phyloP scores from a whole-genome alignment of 2,888 invertebrate genomes.

The Pammene fasciana region DNA sequence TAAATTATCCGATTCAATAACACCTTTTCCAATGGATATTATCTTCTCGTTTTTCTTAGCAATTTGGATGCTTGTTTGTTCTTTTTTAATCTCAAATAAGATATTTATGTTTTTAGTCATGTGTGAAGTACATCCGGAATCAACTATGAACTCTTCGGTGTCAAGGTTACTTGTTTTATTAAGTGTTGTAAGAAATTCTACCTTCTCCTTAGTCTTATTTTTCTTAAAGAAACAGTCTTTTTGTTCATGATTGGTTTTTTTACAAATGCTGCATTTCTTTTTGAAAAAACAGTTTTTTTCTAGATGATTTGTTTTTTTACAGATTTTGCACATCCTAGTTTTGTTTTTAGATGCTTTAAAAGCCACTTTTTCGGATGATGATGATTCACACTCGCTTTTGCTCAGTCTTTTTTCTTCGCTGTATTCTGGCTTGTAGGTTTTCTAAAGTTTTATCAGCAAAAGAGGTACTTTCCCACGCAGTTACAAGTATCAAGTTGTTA shows the following conservation, averaged over 20 bases:
- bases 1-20: not conserved
- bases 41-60: conserved; percentile 1
- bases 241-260: conserved; percentile 13
- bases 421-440: conserved; percentile 11
- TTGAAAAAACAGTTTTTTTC: conserved; percentile 2
- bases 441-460: conserved; percentile 1
- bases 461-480: conserved; percentile 10
- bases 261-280: conserved; percentile 10
- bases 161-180: not conserved
- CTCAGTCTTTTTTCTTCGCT: conserved; percentile 8
- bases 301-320: conserved; percentile 4
- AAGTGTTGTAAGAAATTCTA: conserved; percentile 1
- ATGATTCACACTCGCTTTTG: not conserved
- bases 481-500: conserved; percentile 13
- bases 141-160: conserved; percentile 4
- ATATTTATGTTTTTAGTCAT: conserved; percentile 2
- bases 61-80: not conserved
- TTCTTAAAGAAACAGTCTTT: conserved; percentile 9
- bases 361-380: conserved; percentile 9
- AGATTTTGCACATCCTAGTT: not conserved
- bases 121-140: conserved; percentile 1
- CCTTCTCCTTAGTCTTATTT: conserved; percentile 2
- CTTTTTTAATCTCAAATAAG: not conserved
- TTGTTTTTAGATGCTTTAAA: conserved; percentile 3
- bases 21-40: not conserved